Conservation (phyloP, 1,140 invertebrate species). For the Onthophagus taurus region DNA sequence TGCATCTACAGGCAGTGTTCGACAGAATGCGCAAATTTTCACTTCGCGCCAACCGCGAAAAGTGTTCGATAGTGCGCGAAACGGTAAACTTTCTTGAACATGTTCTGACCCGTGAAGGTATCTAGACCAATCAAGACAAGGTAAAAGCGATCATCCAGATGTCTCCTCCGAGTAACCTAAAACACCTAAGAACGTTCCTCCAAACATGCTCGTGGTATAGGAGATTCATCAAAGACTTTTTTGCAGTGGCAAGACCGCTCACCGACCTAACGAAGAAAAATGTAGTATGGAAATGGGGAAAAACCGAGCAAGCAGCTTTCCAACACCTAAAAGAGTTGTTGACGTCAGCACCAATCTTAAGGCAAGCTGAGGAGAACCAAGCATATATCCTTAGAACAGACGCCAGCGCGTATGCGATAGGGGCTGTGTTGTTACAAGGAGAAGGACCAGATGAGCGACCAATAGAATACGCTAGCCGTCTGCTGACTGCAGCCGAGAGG, state of each 20-base stretch:
- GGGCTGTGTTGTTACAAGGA: conserved; percentile 27
- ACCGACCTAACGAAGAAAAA: conserved; percentile 19
- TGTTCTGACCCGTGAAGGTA: conserved; percentile 22
- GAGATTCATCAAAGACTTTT: too few species aligned
- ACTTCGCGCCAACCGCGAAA: conserved; percentile 20
- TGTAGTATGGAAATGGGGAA: conserved; percentile 10
- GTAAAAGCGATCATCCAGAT: conserved; percentile 22
- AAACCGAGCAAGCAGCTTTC: conserved; percentile 20
- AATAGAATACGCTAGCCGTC: conserved; percentile 36
- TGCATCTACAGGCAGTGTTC: background rate
- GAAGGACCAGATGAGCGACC: conserved; percentile 15
- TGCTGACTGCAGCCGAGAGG: conserved; percentile 27
- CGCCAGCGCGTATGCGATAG: conserved; percentile 25
- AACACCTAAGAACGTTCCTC: too few species aligned
- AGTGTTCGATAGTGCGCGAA: conserved; percentile 25
- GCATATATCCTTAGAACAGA: conserved; percentile 30
- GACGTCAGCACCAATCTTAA: too few species aligned
- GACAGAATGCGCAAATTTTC: conserved; percentile 10
- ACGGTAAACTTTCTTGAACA: conserved; percentile 30
- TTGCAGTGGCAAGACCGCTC: conserved; percentile 23
- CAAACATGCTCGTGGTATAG: too few species aligned
- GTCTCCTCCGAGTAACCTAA: conserved; percentile 25
- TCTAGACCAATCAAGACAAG: conserved; percentile 22
- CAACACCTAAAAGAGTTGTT: conserved; percentile 6
- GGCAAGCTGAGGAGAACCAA: conserved; percentile 23